Conservation (phyloP, 2,113 vertebrate genomes). For the Daphoenositta chrysoptera region DNA sequence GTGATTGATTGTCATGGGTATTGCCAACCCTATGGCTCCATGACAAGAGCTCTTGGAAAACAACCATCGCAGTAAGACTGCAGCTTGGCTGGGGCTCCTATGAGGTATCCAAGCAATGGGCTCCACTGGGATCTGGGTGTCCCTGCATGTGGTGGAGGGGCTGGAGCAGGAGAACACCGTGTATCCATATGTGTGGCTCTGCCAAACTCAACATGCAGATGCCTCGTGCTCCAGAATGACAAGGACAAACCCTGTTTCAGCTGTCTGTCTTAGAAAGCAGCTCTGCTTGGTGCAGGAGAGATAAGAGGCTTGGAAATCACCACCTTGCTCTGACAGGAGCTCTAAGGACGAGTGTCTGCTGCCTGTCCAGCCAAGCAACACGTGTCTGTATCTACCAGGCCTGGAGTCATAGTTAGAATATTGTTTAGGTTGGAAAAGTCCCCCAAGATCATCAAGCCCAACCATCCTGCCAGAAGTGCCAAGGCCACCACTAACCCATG, state of each 20-base stretch:
- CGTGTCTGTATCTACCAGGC: neutral
- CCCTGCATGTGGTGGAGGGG: neutral
- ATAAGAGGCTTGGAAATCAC: neutral
- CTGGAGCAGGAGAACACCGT: neutral
- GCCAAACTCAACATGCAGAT: neutral
- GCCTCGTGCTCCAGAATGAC: accelerated
- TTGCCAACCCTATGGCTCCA: neutral
- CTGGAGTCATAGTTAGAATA: neutral
- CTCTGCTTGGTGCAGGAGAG: neutral
- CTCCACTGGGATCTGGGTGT: neutral
- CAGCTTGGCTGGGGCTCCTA: neutral
- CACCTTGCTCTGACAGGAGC: neutral
- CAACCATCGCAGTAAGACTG: neutral
- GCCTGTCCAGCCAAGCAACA: accelerated
- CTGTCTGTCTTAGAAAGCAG: neutral
- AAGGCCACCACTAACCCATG: neutral
- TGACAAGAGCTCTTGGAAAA: neutral
- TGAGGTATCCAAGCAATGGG: neutral
- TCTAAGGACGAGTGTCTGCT: neutral
- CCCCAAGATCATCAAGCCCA: neutral
- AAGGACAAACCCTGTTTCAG: neutral
- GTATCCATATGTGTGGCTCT: neutral
- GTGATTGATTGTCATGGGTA: neutral
- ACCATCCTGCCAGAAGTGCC: neutral
- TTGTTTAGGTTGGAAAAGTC: neutral